Conservation (phyloP, 1,140 invertebrate species). For the Drosophila rhopaloa region DNA sequence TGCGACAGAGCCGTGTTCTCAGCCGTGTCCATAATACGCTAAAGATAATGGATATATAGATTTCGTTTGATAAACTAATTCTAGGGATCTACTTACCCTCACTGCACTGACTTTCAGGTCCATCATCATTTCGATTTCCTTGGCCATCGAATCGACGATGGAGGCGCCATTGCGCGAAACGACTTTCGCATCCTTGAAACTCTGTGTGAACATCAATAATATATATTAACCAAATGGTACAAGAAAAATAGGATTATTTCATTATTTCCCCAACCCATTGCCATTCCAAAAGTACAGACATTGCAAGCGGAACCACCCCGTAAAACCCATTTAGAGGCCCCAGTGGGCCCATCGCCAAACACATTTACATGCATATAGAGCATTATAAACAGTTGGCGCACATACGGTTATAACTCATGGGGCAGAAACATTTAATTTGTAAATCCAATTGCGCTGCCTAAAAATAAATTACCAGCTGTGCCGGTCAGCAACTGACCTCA, state of each 20-base stretch:
- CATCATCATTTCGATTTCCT: slow-evolving; percentile 93
- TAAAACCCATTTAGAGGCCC: slow-evolving; percentile 26
- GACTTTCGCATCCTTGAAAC: slow-evolving; percentile 90
- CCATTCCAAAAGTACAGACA: neutral
- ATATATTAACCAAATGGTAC: neutral
- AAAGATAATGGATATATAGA: neutral
- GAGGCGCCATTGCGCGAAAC: slow-evolving; percentile 89
- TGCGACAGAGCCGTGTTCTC: slow-evolving; percentile 89
- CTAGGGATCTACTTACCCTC: slow-evolving; percentile 85
- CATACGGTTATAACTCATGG: slow-evolving; percentile 12
- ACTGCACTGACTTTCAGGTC: slow-evolving; percentile 93
- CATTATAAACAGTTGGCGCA: slow-evolving; percentile 35
- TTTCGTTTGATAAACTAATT: neutral
- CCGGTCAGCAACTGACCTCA: slow-evolving; percentile 59
- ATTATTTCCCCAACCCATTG: slow-evolving; percentile 2
- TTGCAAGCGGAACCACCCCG: slow-evolving; percentile 8
- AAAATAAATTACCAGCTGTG: slow-evolving; percentile 61
- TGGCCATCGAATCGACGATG: slow-evolving; percentile 90
- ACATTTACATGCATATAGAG: slow-evolving; percentile 21
- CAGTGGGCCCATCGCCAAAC: slow-evolving; percentile 25
- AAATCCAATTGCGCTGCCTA: slow-evolving; percentile 61
- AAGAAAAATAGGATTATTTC: neutral
- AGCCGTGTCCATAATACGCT: slow-evolving; percentile 93
- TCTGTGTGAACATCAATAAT: slow-evolving; percentile 85
- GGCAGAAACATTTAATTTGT: slow-evolving; percentile 44